Evolutionary conservation across 2,113 vertebrate genomes (phyloP).

Genomic region (Azemiops feae): DNA sequence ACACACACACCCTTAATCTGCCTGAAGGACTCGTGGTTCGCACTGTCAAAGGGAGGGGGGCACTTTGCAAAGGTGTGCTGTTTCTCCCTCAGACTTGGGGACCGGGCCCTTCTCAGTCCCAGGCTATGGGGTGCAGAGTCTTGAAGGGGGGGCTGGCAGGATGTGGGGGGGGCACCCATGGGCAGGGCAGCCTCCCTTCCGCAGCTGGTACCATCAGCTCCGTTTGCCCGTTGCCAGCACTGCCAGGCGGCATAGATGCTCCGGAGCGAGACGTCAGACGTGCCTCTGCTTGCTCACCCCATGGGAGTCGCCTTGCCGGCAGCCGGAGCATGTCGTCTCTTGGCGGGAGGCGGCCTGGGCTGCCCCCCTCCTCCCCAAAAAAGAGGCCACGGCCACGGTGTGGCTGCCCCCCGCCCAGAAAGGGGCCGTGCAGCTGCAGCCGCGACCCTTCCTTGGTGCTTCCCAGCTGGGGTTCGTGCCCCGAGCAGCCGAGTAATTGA

Average conservation of each 20-base stretch:
- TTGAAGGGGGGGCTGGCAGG: background rate
- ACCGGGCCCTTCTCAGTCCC: too few relatives aligned
- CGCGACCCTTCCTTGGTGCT: background rate
- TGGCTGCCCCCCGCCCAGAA: background rate
- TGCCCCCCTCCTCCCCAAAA: background rate
- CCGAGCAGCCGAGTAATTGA: slow-evolving; percentile 12
- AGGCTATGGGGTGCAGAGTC: too few relatives aligned
- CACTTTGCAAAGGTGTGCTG: too few relatives aligned
- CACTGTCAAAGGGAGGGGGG: background rate
- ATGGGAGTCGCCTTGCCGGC: background rate
- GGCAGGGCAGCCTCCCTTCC: background rate
- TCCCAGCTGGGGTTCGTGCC: slow-evolving; percentile 8
- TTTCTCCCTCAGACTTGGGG: too few relatives aligned
- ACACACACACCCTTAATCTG: background rate
- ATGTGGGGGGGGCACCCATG: background rate
- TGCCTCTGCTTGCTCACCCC: background rate
- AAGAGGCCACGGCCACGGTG: background rate
- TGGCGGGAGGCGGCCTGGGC: background rate
- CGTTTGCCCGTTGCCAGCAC: background rate
- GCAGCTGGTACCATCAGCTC: background rate
- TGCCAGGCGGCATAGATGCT: background rate
- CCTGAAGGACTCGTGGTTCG: background rate
- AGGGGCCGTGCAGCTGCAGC: background rate
- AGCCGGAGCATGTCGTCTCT: background rate
- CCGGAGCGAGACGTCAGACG: background rate